These are phyloP conservation scores for Platycheirus albimanus DNA, from an alignment of 2,888 invertebrate genomes.

Conservation along the genomic window DNA sequence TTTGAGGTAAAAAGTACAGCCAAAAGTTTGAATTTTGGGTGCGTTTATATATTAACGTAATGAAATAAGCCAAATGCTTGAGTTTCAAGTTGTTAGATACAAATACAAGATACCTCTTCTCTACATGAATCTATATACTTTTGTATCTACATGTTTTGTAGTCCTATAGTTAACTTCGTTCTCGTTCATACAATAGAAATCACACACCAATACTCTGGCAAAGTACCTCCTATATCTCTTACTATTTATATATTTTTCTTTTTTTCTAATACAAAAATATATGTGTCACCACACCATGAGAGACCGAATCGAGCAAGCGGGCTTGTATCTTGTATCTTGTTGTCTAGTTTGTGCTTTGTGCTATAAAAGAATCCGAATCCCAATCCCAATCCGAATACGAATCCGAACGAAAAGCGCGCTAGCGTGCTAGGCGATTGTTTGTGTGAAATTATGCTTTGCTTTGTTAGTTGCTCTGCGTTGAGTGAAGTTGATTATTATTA, in stretches of 20 bases:
- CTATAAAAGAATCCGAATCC: constrained; percentile 4
- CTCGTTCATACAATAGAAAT: constrained; percentile 42
- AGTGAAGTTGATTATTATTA: constrained; percentile 72
- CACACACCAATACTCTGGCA: constrained; percentile 43
- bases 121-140: background rate
- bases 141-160: background rate
- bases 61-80: constrained; percentile 69
- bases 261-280: constrained; percentile 31
- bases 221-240: constrained; percentile 28
- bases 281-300: constrained; percentile 35
- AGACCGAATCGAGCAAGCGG: background rate
- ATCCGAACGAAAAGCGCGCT: constrained; percentile 17
- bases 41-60: constrained; percentile 66
- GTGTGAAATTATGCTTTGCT: constrained; percentile 70
- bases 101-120: background rate
- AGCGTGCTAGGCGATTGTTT: constrained; percentile 57
- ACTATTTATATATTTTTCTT: constrained; percentile 8
- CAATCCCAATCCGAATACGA: background rate
- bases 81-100: constrained; percentile 47
- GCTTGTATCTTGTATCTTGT: too few species aligned
- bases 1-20: constrained; percentile 48
- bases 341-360: constrained; percentile 35
- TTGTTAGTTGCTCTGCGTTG: constrained; percentile 56
- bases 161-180: background rate
- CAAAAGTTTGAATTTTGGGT: constrained; percentile 64